These are phyloP conservation scores for Orientallactaga bullata DNA, from an alignment of 2,113 vertebrate species.

Conservation along the genomic window DNA sequence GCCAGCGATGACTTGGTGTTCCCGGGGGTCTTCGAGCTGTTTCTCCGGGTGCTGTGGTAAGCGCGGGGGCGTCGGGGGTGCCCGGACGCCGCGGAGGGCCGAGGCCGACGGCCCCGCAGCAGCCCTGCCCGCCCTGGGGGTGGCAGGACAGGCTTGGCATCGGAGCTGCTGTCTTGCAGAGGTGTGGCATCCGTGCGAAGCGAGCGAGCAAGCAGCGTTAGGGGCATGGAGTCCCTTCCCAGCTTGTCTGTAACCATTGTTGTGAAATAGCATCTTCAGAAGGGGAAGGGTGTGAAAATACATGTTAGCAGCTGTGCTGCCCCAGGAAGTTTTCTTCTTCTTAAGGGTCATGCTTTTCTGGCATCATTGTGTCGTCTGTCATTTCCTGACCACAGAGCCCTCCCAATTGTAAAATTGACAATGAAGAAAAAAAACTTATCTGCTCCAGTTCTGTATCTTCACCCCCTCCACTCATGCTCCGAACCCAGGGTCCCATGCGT, in stretches of 20 bases:
- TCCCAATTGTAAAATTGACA: not conserved
- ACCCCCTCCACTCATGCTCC: not conserved
- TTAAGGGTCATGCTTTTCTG: not conserved
- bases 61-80: slow-evolving; percentile 52
- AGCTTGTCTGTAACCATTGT: too few relatives aligned
- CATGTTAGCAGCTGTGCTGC: not conserved
- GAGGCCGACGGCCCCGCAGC: too few relatives aligned
- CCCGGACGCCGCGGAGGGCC: too few relatives aligned
- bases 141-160: too few relatives aligned
- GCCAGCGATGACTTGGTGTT: slow-evolving; percentile 98
- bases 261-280: not conserved
- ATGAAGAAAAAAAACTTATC: not conserved
- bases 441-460: not conserved
- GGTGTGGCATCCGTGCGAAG: too few relatives aligned
- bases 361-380: not conserved
- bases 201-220: too few relatives aligned
- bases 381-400: not conserved
- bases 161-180: too few relatives aligned
- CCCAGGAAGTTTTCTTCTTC: not conserved
- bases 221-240: too few relatives aligned
- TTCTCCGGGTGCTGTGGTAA: slow-evolving; percentile 92
- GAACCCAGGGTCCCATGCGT: not conserved
- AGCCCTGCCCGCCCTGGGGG: too few relatives aligned
- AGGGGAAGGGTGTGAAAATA: not conserved
- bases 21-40: slow-evolving; percentile 93